These are phyloP conservation scores for Toxonevra muliebris DNA, from an alignment of 2,888 invertebrate species.

Conservation along the genomic window DNA sequence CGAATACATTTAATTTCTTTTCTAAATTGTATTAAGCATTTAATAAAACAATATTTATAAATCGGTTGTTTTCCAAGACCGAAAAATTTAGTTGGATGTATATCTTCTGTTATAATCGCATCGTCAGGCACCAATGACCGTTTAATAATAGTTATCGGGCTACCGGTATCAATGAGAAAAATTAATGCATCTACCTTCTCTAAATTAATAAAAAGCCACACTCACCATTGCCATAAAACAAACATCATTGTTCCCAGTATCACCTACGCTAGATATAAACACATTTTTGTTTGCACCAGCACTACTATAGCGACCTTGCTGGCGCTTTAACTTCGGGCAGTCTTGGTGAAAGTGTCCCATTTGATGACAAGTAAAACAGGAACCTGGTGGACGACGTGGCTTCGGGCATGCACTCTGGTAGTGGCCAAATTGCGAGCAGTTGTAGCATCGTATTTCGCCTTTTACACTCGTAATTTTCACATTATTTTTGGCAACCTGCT, in stretches of 20 bases:
- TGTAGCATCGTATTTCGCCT: constrained; percentile 20
- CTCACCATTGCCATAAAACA: constrained; percentile 14
- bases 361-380: constrained; percentile 14
- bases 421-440: constrained; percentile 22
- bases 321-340: constrained; percentile 16
- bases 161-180: constrained; percentile 16
- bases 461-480: too few species aligned
- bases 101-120: neutral
- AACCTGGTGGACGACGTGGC: constrained; percentile 14
- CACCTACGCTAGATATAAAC: too few species aligned
- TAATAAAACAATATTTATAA: neutral
- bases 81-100: neutral
- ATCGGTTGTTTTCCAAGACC: neutral
- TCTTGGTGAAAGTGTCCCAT: constrained; percentile 16
- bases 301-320: too few species aligned
- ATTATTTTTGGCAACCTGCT: too few species aligned
- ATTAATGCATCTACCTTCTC: neutral
- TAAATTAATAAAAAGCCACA: constrained; percentile 13
- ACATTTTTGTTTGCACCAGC: neutral
- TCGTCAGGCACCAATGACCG: neutral
- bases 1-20: neutral
- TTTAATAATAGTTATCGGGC: constrained; percentile 7
- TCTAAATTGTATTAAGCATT: neutral
- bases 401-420: constrained; percentile 15
- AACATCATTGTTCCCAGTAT: neutral